phyloP scores from a whole-genome alignment of 2,888 invertebrate species.

The Thereva nobilitata region DNA sequence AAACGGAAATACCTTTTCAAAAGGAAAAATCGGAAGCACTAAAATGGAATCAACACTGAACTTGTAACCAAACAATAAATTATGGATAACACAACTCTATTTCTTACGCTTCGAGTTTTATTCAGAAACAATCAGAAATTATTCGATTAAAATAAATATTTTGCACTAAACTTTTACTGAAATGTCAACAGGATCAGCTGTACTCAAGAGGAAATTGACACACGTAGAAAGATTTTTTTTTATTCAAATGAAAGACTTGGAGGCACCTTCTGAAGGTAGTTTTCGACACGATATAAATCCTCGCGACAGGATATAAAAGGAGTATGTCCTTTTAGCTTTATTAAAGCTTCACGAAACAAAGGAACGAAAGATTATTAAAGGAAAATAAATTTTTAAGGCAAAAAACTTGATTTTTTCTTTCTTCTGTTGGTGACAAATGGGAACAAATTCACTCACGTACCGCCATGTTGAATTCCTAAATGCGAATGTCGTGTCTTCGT shows the following conservation, averaged over 20 bases:
- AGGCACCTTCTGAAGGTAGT: constrained; percentile 17
- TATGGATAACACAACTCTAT: not conserved
- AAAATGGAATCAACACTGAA: not conserved
- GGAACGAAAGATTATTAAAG: constrained; percentile 4
- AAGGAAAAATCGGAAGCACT: constrained; percentile 3
- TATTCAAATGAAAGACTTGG: not conserved
- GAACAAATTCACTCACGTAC: constrained; percentile 32
- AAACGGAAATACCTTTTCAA: constrained; percentile 6
- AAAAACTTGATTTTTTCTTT: constrained; percentile 16
- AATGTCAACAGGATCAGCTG: constrained; percentile 26
- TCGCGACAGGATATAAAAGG: constrained; percentile 37
- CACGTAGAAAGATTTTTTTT: constrained; percentile 10
- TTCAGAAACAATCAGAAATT: constrained; percentile 7
- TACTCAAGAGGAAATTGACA: not conserved
- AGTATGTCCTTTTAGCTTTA: not conserved
- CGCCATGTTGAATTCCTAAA: constrained; percentile 40
- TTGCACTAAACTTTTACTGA: constrained; percentile 7
- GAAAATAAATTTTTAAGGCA: constrained; percentile 14
- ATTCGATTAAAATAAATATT: constrained; percentile 13
- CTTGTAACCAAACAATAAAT: too few relatives aligned
- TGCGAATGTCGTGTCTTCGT: constrained; percentile 1
- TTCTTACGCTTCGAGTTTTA: not conserved
- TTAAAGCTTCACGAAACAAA: constrained; percentile 9
- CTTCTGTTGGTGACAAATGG: constrained; percentile 23
- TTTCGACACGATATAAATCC: constrained; percentile 40